Percentiles rank a stretch among this genome's conserved stretches.
Evolutionary conservation across 1,140 invertebrate genomes (phyloP).

Genomic region (Philotrypesis tridentata): DNA sequence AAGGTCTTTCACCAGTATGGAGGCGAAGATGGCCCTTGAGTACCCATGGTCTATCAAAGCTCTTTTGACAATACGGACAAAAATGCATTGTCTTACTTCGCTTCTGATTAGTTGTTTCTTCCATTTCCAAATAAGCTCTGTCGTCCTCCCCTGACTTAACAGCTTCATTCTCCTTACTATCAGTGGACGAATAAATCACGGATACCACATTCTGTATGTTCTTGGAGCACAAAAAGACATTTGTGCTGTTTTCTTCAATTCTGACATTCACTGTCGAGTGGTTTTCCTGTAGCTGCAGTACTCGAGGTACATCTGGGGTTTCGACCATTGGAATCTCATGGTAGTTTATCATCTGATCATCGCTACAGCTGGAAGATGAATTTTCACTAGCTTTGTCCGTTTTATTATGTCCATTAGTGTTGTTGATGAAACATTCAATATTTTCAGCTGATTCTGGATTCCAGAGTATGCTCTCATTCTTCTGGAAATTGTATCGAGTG

Average conservation of each 20-base stretch:
- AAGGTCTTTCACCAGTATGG: constrained; percentile 82
- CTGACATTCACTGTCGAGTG: background rate
- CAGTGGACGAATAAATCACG: constrained; percentile 30
- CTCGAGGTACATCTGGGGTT: constrained; percentile 11
- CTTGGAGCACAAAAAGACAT: background rate
- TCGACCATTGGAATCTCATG: background rate
- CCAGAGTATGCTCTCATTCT: constrained; percentile 54
- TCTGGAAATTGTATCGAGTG: constrained; percentile 68
- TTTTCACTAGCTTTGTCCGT: constrained; percentile 3
- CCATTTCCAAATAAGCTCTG: constrained; percentile 43
- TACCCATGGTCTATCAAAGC: constrained; percentile 80
- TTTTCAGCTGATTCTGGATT: constrained; percentile 38
- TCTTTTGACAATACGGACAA: constrained; percentile 75
- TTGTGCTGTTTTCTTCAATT: constrained; percentile 11
- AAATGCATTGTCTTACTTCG: constrained; percentile 67
- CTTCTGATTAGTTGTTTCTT: constrained; percentile 61
- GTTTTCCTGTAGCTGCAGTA: constrained; percentile 37
- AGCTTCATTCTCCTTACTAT: constrained; percentile 26
- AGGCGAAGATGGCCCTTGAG: constrained; percentile 80
- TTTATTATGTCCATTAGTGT: constrained; percentile 22
- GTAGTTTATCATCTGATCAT: constrained; percentile 8
- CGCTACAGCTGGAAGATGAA: constrained; percentile 29
- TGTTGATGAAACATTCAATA: constrained; percentile 45
- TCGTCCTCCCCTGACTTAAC: constrained; percentile 36
- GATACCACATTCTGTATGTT: constrained; percentile 39